Evolutionary conservation across 2,113 vertebrate species (phyloP), one percentile per base, ranked within the genome.

Genomic region (Festucalex cinctus): DNA sequence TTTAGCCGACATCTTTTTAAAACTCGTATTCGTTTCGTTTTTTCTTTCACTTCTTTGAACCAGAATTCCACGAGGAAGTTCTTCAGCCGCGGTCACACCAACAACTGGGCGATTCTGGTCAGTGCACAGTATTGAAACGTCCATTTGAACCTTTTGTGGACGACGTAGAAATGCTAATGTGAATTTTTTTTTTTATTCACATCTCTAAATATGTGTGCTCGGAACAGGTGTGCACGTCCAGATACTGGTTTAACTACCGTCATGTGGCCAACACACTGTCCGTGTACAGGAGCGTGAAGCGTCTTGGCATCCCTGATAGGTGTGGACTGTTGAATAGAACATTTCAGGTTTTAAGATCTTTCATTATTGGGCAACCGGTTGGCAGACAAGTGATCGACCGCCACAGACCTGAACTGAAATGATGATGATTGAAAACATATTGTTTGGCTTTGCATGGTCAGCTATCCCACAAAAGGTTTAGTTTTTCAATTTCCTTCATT

Each of bases 161-260:
- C 9, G 0, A 54, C 48, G 17, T 26, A 53, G n/a, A 36, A 56
- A 39, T 57, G 41, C 32, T 0, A 10, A 9, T 62, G 7, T 58
- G 14, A 2, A 7, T 35, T 1, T n/a, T 39, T 16, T 28, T 28
- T 6, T 32, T 2, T 32, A 32, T 32, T 19, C 43, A 41, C 43
- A 16, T 46, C 16, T 46, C 16, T 6, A 17, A 17, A 1, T 14
- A 9, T 9, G 17, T 49, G 36, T 63, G 19, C 10, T 20, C 39
- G 2, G 10, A n/a, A 16, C 79, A 98, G 97, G 96, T 98, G 62
- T 99, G 96, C 41, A 98, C 96, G 0, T 99, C 97, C 54, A 91
- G 97, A 64, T 99, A 98, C 90, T 99, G 97, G 97, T 99, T 99
- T 83, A 99, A 99, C 90, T 99, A 99, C 71, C 94, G 97, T 9